Base-by-base conservation (phyloP, 1,140 invertebrate genomes). In the Micrasema minimum region DNA sequence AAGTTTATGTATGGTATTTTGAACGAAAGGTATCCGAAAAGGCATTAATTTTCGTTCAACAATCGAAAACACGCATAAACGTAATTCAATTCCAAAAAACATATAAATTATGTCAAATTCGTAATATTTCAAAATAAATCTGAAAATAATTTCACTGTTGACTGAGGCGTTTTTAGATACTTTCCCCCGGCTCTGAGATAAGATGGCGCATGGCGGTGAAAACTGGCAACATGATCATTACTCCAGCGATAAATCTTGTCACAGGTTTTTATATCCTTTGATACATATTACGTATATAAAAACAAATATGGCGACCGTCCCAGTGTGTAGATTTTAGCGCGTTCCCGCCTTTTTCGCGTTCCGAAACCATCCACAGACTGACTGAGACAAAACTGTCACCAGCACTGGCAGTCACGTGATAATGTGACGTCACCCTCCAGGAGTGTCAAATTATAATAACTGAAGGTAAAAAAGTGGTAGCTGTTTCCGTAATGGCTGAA, bases 181-280 rank as follows among this genome's bases (percentile, higher is more conserved):
- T 31, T 31, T 31, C 26, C 26, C 2, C 26, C 7, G 3, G 26
- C 26, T 31, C 22, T 1, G 35, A 20, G 2, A 41, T 41, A 59
- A 59, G 55, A 20, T 18, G 7, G n/a, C 18, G 18, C n/a, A n/a
- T n/a, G n/a, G n/a, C 11, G n/a, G 38, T 16, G 26, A 37, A 59
- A 16, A 9, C 16, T 38, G 37, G 59, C 48, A 71, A 71, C 65
- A 59, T 71, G 70, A 72, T 72, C 70, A 64, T 67, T 72, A 69
- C 55, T 51, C 66, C 18, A 69, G 71, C 57, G 64, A 72, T 72
- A 72, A 72, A 72, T 72, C 71, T 72, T 72, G 71, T 72, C 71
- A 62, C 23, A 26, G 37, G 14, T 59, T 66, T 61, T 72, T 66
- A 61, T 66, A 67, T 23, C 16, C 51, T 23, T 37, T 48, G 57